Percentiles rank a stretch among this genome's conserved stretches.
Evolutionary conservation across 2,113 vertebrate species (phyloP).

Genomic region (Pterocles orientalis): DNA sequence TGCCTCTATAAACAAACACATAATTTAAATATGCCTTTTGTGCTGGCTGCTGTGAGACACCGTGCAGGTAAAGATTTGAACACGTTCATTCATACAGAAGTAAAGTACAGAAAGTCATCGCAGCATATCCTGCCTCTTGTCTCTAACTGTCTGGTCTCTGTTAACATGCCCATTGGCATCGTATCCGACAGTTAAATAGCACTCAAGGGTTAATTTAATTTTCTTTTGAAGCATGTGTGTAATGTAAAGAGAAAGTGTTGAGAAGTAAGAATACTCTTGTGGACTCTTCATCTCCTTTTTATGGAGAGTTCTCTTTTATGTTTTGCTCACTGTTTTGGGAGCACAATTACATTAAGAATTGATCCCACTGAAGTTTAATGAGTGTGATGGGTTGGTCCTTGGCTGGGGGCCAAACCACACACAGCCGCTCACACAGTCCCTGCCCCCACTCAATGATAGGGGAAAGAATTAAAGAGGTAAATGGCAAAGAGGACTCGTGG

Average conservation of each 20-base stretch:
- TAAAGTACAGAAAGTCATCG: neutral
- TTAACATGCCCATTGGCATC: neutral
- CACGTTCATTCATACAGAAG: neutral
- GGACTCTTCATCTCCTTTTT: neutral
- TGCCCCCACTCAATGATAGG: too few relatives aligned
- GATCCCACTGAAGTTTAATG: neutral
- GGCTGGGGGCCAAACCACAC: too few relatives aligned
- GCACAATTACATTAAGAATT: neutral
- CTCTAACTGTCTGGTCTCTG: neutral
- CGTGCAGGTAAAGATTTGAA: neutral
- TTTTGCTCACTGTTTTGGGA: neutral
- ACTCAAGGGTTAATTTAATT: neutral
- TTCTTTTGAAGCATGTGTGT: neutral
- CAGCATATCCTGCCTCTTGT: neutral
- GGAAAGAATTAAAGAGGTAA: too few relatives aligned
- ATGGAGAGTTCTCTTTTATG: neutral
- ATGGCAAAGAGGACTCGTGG: too few relatives aligned
- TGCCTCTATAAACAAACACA: neutral
- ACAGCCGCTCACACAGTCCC: too few relatives aligned
- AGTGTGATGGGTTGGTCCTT: too few relatives aligned
- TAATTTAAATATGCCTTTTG: neutral
- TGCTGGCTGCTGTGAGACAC: neutral
- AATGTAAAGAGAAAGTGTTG: neutral
- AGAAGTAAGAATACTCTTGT: conserved; percentile 8
- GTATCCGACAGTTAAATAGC: neutral